These are phyloP conservation scores for Tachysurus fulvidraco DNA, from an alignment of 2,113 vertebrate genomes.

Conservation along the genomic window DNA sequence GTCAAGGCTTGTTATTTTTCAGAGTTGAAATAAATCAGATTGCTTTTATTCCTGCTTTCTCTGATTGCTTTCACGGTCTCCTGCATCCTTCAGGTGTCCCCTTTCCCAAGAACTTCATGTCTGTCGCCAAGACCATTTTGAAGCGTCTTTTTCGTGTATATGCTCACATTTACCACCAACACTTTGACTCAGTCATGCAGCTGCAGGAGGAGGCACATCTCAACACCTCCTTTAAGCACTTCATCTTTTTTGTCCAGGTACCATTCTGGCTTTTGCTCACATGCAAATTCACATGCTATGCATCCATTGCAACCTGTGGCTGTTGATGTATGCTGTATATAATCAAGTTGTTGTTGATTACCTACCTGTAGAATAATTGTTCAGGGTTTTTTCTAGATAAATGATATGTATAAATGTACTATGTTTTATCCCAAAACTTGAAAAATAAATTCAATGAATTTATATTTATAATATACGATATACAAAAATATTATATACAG, in stretches of 20 bases:
- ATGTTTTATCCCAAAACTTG: neutral
- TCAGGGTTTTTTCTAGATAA: neutral
- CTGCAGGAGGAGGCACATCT: conserved; percentile 96
- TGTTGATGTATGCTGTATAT: too few species aligned
- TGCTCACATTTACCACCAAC: conserved; percentile 97
- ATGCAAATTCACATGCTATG: neutral
- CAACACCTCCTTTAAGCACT: conserved; percentile 98
- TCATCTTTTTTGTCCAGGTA: conserved; percentile 98
- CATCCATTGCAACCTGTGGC: too few species aligned
- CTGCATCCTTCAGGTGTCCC: conserved; percentile 78
- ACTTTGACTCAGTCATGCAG: conserved; percentile 95
- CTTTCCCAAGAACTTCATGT: conserved; percentile 95
- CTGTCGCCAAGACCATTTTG: conserved; percentile 93
- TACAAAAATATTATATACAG: neutral
- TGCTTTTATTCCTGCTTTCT: neutral
- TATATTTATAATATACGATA: neutral
- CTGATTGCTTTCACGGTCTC: neutral
- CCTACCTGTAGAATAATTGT: neutral
- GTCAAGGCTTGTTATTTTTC: neutral
- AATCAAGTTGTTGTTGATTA: neutral
- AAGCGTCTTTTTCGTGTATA: conserved; percentile 94
- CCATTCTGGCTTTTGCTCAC: neutral
- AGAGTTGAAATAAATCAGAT: too few species aligned
- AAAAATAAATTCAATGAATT: neutral
- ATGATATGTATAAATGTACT: neutral